Evolutionary conservation across 1,140 invertebrate species (phyloP).

Genomic region (Aphis craccivora): DNA sequence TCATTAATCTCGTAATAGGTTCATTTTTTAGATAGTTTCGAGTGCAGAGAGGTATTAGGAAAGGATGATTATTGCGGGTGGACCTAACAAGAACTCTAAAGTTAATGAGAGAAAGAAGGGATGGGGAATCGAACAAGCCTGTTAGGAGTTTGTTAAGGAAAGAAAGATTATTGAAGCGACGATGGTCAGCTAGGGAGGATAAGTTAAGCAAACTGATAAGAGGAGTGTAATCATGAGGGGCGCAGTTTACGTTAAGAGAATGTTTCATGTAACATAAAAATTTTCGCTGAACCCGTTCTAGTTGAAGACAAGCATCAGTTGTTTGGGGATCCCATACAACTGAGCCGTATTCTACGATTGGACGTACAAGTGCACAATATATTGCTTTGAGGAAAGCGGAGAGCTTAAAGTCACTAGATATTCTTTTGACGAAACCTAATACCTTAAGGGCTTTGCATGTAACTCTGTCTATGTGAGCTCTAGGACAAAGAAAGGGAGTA

Average conservation of each 20-base stretch:
- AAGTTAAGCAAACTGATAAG: background rate
- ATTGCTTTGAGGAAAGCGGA: background rate
- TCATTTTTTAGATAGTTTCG: too few relatives aligned
- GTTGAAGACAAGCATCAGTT: background rate
- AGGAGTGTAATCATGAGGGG: background rate
- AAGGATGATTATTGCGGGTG: too few relatives aligned
- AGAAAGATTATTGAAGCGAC: background rate
- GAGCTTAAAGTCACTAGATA: background rate
- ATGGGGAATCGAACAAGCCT: too few relatives aligned
- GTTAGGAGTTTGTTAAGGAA: background rate
- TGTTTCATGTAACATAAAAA: background rate
- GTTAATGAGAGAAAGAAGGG: too few relatives aligned
- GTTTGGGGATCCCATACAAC: background rate
- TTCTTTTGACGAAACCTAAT: too few relatives aligned
- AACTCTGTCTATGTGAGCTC: too few relatives aligned
- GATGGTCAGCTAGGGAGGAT: background rate
- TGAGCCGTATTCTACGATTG: background rate
- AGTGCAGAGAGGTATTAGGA: too few relatives aligned
- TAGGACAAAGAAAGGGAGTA: too few relatives aligned
- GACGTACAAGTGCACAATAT: background rate
- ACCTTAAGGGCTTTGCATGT: too few relatives aligned
- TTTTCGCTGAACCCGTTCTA: background rate
- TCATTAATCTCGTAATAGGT: too few relatives aligned
- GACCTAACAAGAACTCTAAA: too few relatives aligned
- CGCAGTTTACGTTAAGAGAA: background rate